phyloP scores from a whole-genome alignment of 2,113 vertebrate species.

The Pelmatolapia mariae region DNA sequence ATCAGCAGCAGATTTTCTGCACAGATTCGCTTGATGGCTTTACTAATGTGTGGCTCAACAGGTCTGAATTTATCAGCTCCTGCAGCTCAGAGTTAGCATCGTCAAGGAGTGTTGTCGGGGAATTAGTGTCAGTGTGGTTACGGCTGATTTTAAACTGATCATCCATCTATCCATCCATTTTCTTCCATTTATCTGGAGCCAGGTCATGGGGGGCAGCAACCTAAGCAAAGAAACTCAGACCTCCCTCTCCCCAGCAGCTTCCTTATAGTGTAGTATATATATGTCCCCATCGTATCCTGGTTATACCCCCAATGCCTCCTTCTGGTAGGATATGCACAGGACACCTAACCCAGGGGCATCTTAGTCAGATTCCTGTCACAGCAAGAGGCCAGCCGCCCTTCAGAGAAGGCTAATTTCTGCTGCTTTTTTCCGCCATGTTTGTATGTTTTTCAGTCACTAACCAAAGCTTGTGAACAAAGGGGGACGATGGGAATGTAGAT shows the following conservation, averaged over 20 bases:
- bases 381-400: background rate
- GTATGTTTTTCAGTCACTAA: background rate
- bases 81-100: background rate
- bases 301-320: background rate
- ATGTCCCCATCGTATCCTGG: background rate
- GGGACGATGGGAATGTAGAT: background rate
- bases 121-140: background rate
- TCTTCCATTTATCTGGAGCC: background rate
- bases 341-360: background rate
- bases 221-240: background rate
- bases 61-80: background rate
- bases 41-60: background rate
- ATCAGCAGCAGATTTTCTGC: background rate
- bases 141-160: background rate
- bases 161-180: background rate
- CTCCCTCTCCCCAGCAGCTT: background rate
- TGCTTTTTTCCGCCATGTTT: background rate
- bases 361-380: background rate
- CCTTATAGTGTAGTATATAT: background rate
- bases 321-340: background rate
- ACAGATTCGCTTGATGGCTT: background rate
- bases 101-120: background rate
- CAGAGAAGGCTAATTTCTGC: accelerated
- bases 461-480: background rate
- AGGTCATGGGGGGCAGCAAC: background rate